phyloP scores from a whole-genome alignment of 2,113 vertebrate species.

The Tylochromis polylepis region DNA sequence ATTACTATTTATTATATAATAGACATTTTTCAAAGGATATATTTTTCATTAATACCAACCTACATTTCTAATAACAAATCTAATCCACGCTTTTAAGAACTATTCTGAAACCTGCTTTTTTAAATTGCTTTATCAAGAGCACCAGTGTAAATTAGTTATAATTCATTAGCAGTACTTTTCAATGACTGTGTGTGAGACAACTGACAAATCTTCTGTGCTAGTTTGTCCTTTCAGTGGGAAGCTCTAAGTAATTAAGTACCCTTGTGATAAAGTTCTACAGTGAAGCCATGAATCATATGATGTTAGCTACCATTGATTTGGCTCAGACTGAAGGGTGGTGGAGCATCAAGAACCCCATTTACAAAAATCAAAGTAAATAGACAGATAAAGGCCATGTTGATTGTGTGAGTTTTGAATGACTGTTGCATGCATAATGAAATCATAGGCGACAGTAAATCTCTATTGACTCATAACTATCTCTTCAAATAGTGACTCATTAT shows the following conservation, averaged over 20 bases:
- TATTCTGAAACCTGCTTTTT: neutral
- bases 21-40: neutral
- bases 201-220: conserved; percentile 13
- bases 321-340: conserved; percentile 24
- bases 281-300: conserved; percentile 44
- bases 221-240: conserved; percentile 9
- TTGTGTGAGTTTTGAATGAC: conserved; percentile 45
- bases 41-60: neutral
- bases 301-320: conserved; percentile 46
- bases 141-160: neutral
- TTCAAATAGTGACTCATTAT: conserved; percentile 6
- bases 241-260: conserved; percentile 27
- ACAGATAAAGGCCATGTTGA: conserved; percentile 39
- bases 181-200: neutral
- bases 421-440: conserved; percentile 53
- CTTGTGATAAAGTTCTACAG: conserved; percentile 24
- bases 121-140: neutral
- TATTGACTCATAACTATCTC: neutral
- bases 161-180: conserved; percentile 29
- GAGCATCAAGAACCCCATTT: conserved; percentile 41
- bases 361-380: conserved; percentile 47
- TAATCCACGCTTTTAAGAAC: neutral
- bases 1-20: neutral
- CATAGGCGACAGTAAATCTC: conserved; percentile 5
- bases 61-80: neutral